Conservation (phyloP, 2,113 vertebrate genomes). For the Urocitellus parryii region DNA sequence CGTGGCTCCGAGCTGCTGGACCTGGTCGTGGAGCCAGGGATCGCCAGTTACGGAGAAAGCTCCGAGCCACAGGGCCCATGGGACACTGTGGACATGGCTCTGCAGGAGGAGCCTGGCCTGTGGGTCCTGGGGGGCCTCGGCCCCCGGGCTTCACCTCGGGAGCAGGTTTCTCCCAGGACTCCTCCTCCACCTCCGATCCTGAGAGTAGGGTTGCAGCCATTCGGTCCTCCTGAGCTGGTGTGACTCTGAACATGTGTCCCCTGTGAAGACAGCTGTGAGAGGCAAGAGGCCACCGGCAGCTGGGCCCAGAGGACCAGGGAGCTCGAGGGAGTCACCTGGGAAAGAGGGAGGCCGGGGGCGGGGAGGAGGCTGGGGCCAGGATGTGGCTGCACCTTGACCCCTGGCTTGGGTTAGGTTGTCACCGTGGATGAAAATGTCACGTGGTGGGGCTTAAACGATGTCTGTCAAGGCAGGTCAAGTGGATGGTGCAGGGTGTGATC, state of each 20-base stretch:
- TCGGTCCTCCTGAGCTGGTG: not conserved
- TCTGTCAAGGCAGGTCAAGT: not conserved
- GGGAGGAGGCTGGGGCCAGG: too few relatives aligned
- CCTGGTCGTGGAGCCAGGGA: not conserved
- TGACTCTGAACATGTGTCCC: not conserved
- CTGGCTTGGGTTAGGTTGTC: not conserved
- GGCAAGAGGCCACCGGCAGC: not conserved
- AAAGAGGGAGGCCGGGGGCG: not conserved
- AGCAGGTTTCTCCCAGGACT: not conserved
- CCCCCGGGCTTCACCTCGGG: too few relatives aligned
- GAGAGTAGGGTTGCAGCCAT: not conserved
- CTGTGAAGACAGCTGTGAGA: not conserved
- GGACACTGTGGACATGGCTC: accelerated
- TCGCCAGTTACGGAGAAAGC: not conserved
- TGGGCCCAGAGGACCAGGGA: not conserved
- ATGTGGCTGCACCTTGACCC: accelerated
- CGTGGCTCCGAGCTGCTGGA: accelerated
- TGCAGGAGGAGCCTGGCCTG: accelerated
- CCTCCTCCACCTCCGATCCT: too few relatives aligned
- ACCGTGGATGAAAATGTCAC: accelerated
- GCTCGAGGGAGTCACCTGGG: not conserved
- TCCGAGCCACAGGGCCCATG: accelerated
- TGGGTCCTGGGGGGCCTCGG: too few relatives aligned
- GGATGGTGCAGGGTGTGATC: too few relatives aligned
- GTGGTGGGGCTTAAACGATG: accelerated